A percentile compares a stretch with the other conserved stretches of the same genome.
Evolutionary conservation across 2,113 vertebrate species (phyloP).

Genomic region (Thymallus thymallus): DNA sequence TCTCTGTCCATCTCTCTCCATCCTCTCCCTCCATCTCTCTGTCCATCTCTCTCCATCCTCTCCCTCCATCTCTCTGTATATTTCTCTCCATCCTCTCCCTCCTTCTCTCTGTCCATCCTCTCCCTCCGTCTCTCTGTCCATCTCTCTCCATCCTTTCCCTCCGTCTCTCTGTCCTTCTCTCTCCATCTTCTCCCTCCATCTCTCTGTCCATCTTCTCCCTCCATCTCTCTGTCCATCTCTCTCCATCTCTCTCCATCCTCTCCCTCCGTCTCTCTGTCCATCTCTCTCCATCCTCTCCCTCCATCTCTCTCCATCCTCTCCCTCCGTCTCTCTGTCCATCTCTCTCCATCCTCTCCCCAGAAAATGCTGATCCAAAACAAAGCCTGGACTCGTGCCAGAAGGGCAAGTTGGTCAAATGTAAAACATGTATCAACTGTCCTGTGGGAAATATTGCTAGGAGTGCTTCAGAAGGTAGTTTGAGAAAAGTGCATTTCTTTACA

Average conservation of each 20-base stretch:
- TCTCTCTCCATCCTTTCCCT: neutral
- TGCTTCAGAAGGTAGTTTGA: neutral
- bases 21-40: too few relatives aligned
- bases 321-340: neutral
- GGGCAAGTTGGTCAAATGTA: neutral
- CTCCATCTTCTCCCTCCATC: too few relatives aligned
- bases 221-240: too few relatives aligned
- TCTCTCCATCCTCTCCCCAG: neutral
- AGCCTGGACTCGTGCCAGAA: neutral
- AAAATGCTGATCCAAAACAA: conserved; percentile 21
- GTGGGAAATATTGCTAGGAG: conserved; percentile 13
- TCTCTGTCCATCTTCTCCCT: conserved; percentile 3
- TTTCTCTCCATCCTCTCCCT: neutral
- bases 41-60: too few relatives aligned
- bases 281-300: neutral
- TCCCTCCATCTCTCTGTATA: neutral
- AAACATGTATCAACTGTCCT: neutral
- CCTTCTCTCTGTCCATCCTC: too few relatives aligned
- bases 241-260: too few relatives aligned
- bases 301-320: too few relatives aligned
- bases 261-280: too few relatives aligned
- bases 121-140: neutral
- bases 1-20: neutral
- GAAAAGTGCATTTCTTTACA: neutral
- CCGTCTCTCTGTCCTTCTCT: neutral